Conservation (phyloP, 2,797 vertebrate genomes). For the Hylomyscus alleni region DNA sequence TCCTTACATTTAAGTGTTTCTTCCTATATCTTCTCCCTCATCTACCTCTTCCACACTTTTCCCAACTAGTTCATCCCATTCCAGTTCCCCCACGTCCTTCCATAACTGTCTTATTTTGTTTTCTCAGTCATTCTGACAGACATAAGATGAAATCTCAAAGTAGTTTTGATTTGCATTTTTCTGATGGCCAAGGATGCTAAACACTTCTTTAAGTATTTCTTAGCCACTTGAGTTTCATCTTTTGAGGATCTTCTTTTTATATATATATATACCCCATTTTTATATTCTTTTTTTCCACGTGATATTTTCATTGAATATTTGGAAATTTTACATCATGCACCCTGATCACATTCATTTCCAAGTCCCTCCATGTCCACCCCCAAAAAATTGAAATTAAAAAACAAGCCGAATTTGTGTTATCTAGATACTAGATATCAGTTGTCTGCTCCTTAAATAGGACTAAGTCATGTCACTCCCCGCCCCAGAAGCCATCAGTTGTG, state of each 20-base stretch:
- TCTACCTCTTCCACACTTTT: neutral
- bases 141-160: neutral
- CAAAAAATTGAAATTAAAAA: neutral
- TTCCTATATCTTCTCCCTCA: neutral
- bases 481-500: too few relatives aligned
- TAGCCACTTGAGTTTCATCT: neutral
- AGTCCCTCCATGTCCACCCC: neutral
- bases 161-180: neutral
- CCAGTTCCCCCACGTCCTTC: neutral
- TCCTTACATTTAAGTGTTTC: neutral
- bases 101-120: neutral
- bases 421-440: neutral
- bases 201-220: neutral
- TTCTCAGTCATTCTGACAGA: neutral
- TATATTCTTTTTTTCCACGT: neutral
- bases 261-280: neutral
- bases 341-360: neutral
- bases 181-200: neutral
- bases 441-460: too few relatives aligned
- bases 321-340: neutral
- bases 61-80: neutral
- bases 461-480: too few relatives aligned
- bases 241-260: neutral
- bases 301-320: neutral
- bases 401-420: neutral